Evolutionary conservation across 2,888 invertebrate species (phyloP), one percentile per base, ranked within the genome.

Genomic region (Drosophila prolongata): DNA sequence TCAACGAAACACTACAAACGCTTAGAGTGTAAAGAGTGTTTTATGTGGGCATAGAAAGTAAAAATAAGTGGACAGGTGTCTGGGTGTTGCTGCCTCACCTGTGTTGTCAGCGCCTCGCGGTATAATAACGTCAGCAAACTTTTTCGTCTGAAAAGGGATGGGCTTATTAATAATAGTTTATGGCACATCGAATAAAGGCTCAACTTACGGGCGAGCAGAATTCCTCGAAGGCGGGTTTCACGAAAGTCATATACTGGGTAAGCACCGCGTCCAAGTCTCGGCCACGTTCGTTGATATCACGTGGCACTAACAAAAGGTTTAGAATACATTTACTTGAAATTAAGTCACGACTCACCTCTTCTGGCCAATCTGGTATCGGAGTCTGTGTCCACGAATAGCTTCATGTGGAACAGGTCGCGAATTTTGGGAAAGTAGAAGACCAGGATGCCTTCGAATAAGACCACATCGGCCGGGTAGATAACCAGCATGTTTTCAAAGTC

Each of bases 201-300:
- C 0, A 9, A 42, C 95, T 95, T 93, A 98, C 98, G 75, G 99
- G 99, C 81, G 98, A 94, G 91, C 99, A 99, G 93, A 99, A 99
- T 93, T 99, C 99, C 92, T 99, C 99, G 92, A 99, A 99, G 3
- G 99, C 99, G n/a, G 99, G 99, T 92, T 99, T 99, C 2, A 99
- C 99, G 91, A 96, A 98, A 89, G 96, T 97, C 95, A 98, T 98
- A 92, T 99, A 99, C 91, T 99, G 99, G 90, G 96, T 96, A 35
- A 99, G 94, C 10, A 99, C 98, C 85, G 97, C 96, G 89, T 99
- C 98, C 90, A 99, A 93, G 91, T 98, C 97, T 43, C 99, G 94
- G 1, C 98, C 98, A 75, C 98, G 95, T 92, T 99, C 98, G 91
- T 97, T 97, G 55, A 98, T 98, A 92, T 99, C 99, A 69, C 99